These are phyloP conservation scores for Rapana venosa DNA, from an alignment of 2,888 invertebrate species.

Conservation along the genomic window DNA sequence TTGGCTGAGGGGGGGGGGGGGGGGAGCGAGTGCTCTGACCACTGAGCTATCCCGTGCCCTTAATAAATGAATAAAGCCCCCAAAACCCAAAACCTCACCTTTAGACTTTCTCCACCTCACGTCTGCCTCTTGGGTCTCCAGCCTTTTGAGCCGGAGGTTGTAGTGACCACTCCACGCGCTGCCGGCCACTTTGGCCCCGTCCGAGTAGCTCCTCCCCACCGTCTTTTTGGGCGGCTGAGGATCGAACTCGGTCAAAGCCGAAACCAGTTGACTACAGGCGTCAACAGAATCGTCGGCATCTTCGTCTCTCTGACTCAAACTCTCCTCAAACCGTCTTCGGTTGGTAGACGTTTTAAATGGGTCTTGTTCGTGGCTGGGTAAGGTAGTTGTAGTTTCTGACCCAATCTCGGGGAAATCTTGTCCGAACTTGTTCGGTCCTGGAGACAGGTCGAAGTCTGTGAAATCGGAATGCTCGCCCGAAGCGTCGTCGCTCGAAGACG, in stretches of 20 bases:
- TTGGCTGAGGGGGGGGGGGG: no score
- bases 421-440: neutral
- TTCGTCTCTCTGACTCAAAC: slow-evolving; percentile 16
- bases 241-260: slow-evolving; percentile 36
- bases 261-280: slow-evolving; percentile 39
- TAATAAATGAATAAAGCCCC: no score
- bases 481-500: slow-evolving; percentile 36
- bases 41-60: no score
- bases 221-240: slow-evolving; percentile 24
- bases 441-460: slow-evolving; percentile 12
- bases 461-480: slow-evolving; percentile 18
- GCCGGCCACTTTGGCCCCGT: slow-evolving; percentile 17
- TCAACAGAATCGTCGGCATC: slow-evolving; percentile 38
- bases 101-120: neutral
- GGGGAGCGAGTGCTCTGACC: no score
- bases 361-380: neutral
- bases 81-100: neutral
- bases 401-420: neutral
- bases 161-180: neutral
- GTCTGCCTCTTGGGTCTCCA: slow-evolving; percentile 14
- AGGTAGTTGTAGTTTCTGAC: neutral
- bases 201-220: slow-evolving; percentile 40
- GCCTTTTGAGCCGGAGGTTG: neutral
- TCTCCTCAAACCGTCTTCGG: slow-evolving; percentile 38
- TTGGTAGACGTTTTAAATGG: neutral